Conservation (phyloP, 2,113 vertebrate species). For the Rhagologus leucostigma region DNA sequence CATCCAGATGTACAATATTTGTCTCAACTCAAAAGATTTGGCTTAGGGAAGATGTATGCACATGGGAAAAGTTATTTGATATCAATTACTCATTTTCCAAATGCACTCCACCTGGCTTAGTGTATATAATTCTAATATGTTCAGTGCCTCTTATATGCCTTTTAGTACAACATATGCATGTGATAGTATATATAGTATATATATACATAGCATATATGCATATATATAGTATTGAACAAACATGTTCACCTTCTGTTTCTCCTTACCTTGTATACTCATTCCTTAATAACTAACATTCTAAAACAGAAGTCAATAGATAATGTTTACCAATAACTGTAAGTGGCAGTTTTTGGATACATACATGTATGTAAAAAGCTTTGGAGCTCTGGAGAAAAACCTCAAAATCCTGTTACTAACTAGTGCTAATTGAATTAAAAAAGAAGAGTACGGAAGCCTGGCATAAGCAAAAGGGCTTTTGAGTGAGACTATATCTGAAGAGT, state of each 20-base stretch:
- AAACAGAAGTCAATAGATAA: neutral
- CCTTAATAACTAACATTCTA: neutral
- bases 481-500: neutral
- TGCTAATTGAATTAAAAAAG: neutral
- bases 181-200: neutral
- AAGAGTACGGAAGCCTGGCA: neutral
- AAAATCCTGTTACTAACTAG: neutral
- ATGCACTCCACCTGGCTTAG: neutral
- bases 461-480: neutral
- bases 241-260: neutral
- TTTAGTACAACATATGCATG: neutral
- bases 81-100: neutral
- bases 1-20: neutral
- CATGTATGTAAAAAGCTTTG: neutral
- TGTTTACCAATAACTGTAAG: neutral
- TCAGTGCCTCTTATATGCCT: neutral
- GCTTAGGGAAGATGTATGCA: neutral
- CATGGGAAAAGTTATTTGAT: neutral
- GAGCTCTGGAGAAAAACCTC: slow-evolving; percentile 15
- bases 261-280: neutral
- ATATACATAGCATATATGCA: neutral
- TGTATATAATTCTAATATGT: neutral
- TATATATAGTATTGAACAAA: neutral
- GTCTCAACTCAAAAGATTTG: neutral
- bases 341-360: neutral